These are phyloP conservation scores for Megaceryle alcyon DNA, from an alignment of 2,797 vertebrate species.

Conservation along the genomic window DNA sequence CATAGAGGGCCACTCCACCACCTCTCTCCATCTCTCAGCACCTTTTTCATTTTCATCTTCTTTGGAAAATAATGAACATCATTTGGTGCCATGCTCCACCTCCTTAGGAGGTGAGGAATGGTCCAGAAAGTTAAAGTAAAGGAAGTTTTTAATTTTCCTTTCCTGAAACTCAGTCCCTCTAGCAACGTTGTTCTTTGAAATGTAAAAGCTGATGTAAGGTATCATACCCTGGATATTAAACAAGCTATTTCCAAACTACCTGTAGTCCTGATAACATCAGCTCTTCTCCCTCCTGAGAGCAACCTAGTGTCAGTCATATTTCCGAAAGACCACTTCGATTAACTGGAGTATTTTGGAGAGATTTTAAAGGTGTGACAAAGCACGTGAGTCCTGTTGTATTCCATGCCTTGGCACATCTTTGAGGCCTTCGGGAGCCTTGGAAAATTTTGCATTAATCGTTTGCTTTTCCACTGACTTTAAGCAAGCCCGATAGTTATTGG, in stretches of 20 bases:
- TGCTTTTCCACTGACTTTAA: not conserved
- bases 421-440: not conserved
- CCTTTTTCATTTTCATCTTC: not conserved
- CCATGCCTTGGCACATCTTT: not conserved
- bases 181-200: not conserved
- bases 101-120: not conserved
- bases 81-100: not conserved
- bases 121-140: not conserved
- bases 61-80: not conserved
- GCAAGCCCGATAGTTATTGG: not conserved
- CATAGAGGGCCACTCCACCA: too few relatives aligned
- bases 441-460: not conserved
- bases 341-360: not conserved
- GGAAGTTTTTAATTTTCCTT: not conserved
- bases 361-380: not conserved
- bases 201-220: not conserved
- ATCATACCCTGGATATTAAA: not conserved
- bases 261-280: not conserved
- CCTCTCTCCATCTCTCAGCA: not conserved
- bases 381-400: not conserved
- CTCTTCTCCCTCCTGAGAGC: not conserved
- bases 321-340: not conserved
- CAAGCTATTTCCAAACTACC: not conserved
- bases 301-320: not conserved
- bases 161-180: not conserved